phyloP scores from a whole-genome alignment of 30 jellyfish, hydroid and myxozoan species.

The Sanderia malayensis region DNA sequence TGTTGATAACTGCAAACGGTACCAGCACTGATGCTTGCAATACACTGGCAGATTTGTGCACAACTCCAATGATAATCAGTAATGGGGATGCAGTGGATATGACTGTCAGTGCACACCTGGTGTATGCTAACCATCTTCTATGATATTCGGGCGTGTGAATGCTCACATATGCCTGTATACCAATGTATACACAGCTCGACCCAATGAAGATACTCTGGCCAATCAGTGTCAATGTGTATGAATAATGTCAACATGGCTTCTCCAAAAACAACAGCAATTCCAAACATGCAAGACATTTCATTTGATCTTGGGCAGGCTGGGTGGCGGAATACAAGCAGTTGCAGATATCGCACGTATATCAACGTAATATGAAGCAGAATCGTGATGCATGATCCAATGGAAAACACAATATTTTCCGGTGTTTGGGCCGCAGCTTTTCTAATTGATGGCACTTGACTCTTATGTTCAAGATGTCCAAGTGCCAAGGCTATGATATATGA shows the following conservation, averaged over 20 bases:
- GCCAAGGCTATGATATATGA: slow-evolving; percentile 33
- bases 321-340: slow-evolving; percentile 13
- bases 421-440: slow-evolving; percentile 6
- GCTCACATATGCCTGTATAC: slow-evolving; percentile 39
- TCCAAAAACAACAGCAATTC: slow-evolving; percentile 22
- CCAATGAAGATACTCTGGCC: slow-evolving; percentile 18
- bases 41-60: background rate
- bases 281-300: slow-evolving; percentile 7
- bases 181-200: slow-evolving; percentile 27
- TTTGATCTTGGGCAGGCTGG: slow-evolving; percentile 34
- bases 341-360: slow-evolving; percentile 23
- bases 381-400: slow-evolving; percentile 32
- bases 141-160: slow-evolving; percentile 10
- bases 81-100: slow-evolving; percentile 9
- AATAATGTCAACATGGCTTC: slow-evolving; percentile 12
- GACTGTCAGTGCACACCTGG: slow-evolving; percentile 13
- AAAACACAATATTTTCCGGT: slow-evolving; percentile 34
- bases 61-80: slow-evolving; percentile 14
- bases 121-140: slow-evolving; percentile 8
- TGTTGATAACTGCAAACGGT: background rate
- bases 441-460: slow-evolving; percentile 8
- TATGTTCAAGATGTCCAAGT: slow-evolving; percentile 17
- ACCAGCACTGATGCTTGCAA: slow-evolving; percentile 40
- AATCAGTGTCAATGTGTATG: slow-evolving; percentile 5
- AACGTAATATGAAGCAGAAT: slow-evolving; percentile 15